Evolutionary conservation across 2,888 invertebrate species (phyloP).

Genomic region (Creontiades dilutus): DNA sequence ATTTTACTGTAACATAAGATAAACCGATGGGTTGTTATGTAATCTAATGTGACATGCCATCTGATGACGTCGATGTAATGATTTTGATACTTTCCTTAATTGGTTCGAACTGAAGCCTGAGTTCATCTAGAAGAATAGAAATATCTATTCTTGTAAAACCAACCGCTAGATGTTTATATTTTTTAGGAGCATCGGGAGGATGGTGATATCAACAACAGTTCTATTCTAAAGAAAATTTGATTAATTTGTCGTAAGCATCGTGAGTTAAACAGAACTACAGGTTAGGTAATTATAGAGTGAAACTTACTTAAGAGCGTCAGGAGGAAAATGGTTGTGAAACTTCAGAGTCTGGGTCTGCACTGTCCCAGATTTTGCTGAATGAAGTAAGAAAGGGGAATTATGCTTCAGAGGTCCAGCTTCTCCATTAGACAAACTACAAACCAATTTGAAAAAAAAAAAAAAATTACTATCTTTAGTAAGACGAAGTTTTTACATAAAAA

Average conservation of each 20-base stretch:
- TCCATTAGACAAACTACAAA: slow-evolving; percentile 78
- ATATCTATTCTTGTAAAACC: neutral
- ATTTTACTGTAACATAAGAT: no score
- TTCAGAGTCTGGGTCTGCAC: slow-evolving; percentile 92
- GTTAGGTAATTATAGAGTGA: slow-evolving; percentile 67
- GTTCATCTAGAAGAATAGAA: no score
- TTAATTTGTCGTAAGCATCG: no score
- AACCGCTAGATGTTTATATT: neutral
- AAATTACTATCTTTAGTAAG: slow-evolving; percentile 36
- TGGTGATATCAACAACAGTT: no score
- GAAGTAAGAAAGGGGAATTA: slow-evolving; percentile 87
- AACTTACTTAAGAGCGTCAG: slow-evolving; percentile 89
- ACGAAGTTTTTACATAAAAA: neutral
- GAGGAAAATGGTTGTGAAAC: slow-evolving; percentile 96
- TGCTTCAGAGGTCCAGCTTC: slow-evolving; percentile 79
- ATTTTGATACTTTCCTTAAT: no score
- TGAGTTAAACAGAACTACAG: no score
- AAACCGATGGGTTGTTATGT: no score
- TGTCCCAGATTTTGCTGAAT: slow-evolving; percentile 81
- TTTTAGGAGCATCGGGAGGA: no score
- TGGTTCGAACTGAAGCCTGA: neutral
- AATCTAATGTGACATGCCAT: no score
- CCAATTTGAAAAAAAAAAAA: slow-evolving; percentile 41
- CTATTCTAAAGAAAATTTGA: no score
- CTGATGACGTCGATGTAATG: no score